Base-by-base conservation (phyloP, 2,888 invertebrate species). In the Orgyia antiqua region DNA sequence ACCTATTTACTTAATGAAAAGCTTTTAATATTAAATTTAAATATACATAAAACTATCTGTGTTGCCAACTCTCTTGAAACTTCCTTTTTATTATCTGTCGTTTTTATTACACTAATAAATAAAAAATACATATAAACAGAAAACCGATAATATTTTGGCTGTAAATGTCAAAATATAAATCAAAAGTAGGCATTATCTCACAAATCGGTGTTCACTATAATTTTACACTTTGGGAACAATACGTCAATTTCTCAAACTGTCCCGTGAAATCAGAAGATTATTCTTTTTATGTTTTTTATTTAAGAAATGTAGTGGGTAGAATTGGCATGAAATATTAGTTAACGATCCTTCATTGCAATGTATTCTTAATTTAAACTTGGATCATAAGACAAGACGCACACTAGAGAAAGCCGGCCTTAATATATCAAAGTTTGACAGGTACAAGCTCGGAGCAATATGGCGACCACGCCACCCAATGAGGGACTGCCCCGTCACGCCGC, bases 371-470 rank as follows among this genome's bases (percentile, higher is more conserved):
- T 72, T 71, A 66, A 59, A 51, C 61, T 63, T 60, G 63, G 72
- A 68, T 69, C 70, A 74, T 71, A 78, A 82, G 78, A 80, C 78
- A 79, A 74, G 70, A 70, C 74, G 73, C 68, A 63, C 69, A 70
- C 76, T 78, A 79, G 79, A 76, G 77, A 78, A 77, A 74, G 73
- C 75, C 60, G 56, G 69, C 69, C 50, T 69, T 68, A 65, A 80
- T 86, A 78, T 76, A 74, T 86, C 84, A 86, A 82, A 80, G 63
- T 86, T 86, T 86, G 86, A 86, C 86, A 84, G 79, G 65, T 80
- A 84, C 86, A 84, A 79, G 86, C 77, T 64, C 71, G 53, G 75
- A 75, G 78, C 86, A 84, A 84, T 83, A 86, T 86, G 86, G 86
- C 84, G 79, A 63, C 79, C 68, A 56, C 68, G 72, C 84, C 83